phyloP scores from a whole-genome alignment of 1,140 invertebrate genomes.

The Leptopilina boulardi region DNA sequence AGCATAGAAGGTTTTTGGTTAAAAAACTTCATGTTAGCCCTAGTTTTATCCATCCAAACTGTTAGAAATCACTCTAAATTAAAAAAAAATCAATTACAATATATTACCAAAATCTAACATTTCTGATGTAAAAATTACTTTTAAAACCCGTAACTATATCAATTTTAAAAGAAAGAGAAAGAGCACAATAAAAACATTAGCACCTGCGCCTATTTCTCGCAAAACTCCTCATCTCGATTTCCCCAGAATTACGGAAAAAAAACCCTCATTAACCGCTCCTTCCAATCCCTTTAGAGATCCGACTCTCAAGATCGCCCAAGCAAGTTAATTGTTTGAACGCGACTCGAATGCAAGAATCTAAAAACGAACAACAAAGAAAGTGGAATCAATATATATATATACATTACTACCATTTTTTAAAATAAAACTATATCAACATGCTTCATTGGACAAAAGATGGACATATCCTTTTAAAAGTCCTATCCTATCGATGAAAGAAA shows the following conservation, averaged over 20 bases:
- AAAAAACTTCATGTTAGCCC: no score
- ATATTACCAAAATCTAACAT: no score
- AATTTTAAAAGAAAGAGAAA: no score
- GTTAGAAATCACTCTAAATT: no score
- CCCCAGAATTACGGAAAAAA: neutral
- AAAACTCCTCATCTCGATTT: conserved; percentile 19
- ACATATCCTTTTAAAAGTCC: neutral
- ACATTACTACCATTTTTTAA: no score
- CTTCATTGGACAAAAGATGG: neutral
- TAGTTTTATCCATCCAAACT: no score
- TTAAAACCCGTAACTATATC: no score
- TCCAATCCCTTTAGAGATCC: neutral
- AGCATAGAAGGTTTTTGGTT: no score
- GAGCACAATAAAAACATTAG: conserved; percentile 12
- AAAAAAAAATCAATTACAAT: no score
- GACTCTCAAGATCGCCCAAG: conserved; percentile 8
- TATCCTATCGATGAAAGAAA: no score
- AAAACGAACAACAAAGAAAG: neutral
- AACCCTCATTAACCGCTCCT: conserved; percentile 1
- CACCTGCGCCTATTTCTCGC: conserved; percentile 6
- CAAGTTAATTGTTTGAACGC: conserved; percentile 30
- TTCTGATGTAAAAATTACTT: no score
- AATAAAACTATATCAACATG: no score
- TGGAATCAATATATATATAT: neutral
- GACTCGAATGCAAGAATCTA: neutral